phyloP scores from a whole-genome alignment of 1,140 invertebrate species.

The Nylanderia fulva region DNA sequence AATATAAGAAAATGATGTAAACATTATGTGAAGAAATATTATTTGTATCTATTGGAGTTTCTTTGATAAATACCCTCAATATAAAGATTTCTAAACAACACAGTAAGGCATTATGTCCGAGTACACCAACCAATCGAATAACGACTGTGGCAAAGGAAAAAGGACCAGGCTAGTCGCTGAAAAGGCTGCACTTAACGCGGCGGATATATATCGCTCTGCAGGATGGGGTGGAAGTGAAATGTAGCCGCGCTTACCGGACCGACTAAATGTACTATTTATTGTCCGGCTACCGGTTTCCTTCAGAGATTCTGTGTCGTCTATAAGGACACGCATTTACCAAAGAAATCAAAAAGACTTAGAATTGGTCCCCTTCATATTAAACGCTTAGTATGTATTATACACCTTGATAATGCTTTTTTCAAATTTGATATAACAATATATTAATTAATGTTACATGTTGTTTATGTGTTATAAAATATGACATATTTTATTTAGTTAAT shows the following conservation, averaged over 20 bases:
- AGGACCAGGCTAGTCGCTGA: constrained; percentile 39
- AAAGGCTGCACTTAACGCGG: constrained; percentile 70
- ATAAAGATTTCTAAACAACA: constrained; percentile 15
- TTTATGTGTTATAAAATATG: too few species aligned
- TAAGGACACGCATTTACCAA: constrained; percentile 36
- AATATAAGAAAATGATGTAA: not conserved
- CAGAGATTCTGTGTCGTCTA: constrained; percentile 25
- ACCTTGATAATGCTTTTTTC: not conserved
- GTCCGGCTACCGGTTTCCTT: constrained; percentile 44
- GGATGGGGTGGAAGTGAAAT: constrained; percentile 71
- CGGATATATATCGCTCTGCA: constrained; percentile 63
- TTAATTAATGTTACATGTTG: not conserved
- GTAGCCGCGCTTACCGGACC: constrained; percentile 62
- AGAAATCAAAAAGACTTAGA: constrained; percentile 16
- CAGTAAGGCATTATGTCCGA: constrained; percentile 19
- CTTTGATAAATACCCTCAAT: not conserved
- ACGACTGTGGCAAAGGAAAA: constrained; percentile 45
- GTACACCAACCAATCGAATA: constrained; percentile 54
- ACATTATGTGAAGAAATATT: not conserved
- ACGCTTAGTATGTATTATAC: not conserved
- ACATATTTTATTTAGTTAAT: not conserved
- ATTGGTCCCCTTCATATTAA: constrained; percentile 30
- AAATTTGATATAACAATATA: not conserved
- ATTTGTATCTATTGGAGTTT: not conserved
- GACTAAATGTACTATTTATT: constrained; percentile 71